Base-by-base conservation (phyloP, 2,888 invertebrate genomes). In the Drosophila merina region DNA sequence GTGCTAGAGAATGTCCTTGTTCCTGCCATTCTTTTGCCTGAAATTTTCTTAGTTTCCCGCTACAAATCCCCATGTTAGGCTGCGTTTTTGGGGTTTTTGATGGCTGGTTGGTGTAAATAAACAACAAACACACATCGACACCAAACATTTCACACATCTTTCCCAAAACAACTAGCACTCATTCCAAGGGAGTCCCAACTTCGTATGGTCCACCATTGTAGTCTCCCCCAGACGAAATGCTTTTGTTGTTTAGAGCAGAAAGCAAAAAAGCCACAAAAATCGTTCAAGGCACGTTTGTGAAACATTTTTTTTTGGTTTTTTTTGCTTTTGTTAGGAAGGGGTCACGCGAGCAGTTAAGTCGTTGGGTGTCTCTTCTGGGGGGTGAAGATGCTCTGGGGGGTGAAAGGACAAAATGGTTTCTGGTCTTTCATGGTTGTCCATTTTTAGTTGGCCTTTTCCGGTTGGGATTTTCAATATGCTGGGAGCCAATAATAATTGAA, bases 201-300 rank as follows among this genome's bases (percentile, higher is more conserved):
- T 52, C 45, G 49, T 56, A 71, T 42, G 36, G 36, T 36, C 36
- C 60, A 36, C 63, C 60, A 60, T 47, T 42, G 64, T 75, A 64
- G 67, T 63, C 31, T 58, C 52, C 40, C 40, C 45, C 79, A 64
- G 73, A 79, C 80, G 74, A 79, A 77, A 70, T 83, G 86, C 79
- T 84, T 80, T 85, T 84, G 80, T 85, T 82, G 83, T 80, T 80
- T 79, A 82, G 79, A 77, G 64, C 77, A 77, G 72, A 82, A 87
- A 87, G 86, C 82, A 86, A 86, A 87, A 86, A 87, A 87, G 86
- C 87, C 88, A 86, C 86, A 86, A 79, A 86, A 88, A 79, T 83
- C 78, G 86, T 83, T 79, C 72, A 76, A 59, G 78, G 83, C 84
- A 84, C 84, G 84, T 79, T 84, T 85, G 79, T 78, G 73, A 73